phyloP scores from a whole-genome alignment of 2,888 invertebrate genomes.

The Xylota segnis region DNA sequence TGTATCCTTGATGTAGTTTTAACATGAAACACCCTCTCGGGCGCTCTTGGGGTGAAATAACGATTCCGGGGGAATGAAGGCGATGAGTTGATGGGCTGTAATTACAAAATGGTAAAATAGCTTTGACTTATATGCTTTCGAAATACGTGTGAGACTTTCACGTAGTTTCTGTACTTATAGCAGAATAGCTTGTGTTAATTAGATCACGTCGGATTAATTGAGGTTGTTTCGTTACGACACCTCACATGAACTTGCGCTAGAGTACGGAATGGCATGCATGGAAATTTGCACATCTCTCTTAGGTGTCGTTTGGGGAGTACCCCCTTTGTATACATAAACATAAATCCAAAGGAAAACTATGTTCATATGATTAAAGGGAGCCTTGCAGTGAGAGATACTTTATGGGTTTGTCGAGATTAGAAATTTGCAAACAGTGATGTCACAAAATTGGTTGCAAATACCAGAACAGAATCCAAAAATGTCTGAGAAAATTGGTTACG shows the following conservation, averaged over 20 bases:
- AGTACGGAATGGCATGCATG: no score
- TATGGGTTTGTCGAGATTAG: no score
- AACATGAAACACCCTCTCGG: constrained; percentile 24
- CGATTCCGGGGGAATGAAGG: constrained; percentile 27
- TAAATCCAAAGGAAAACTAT: no score
- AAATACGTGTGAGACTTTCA: not conserved
- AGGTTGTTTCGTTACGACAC: not conserved
- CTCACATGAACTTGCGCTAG: not conserved
- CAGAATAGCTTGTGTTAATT: constrained; percentile 2
- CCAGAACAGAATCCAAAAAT: no score
- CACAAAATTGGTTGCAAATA: no score
- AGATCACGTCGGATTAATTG: constrained; percentile 34
- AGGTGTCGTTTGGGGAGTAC: no score
- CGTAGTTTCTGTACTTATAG: constrained; percentile 43
- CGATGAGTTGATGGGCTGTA: constrained; percentile 60
- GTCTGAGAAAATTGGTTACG: no score
- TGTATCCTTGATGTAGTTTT: constrained; percentile 1
- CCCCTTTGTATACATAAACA: no score
- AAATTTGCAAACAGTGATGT: no score
- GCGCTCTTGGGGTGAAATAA: constrained; percentile 33
- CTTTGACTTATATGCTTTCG: constrained; percentile 20
- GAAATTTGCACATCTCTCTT: no score
- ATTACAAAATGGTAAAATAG: constrained; percentile 54
- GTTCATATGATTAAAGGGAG: no score
- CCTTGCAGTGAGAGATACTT: no score